These are phyloP conservation scores for Seira musarum DNA, from an alignment of 2,888 invertebrate genomes.

Conservation along the genomic window DNA sequence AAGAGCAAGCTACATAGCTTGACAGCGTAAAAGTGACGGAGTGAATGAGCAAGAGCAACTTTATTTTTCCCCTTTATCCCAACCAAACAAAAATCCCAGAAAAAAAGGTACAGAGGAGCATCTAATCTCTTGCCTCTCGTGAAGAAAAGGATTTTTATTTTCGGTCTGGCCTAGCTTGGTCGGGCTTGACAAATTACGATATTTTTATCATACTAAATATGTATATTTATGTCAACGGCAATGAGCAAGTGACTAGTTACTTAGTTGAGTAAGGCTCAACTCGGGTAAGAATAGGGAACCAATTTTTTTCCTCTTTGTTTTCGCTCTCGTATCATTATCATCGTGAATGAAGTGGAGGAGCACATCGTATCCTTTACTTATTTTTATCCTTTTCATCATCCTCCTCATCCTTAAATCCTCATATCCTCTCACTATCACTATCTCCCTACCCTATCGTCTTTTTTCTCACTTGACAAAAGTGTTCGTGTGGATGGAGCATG, in stretches of 20 bases:
- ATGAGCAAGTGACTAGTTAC: background rate
- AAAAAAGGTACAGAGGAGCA: too few relatives aligned
- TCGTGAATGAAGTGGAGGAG: background rate
- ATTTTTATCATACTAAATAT: background rate
- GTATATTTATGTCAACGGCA: background rate
- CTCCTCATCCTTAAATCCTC: background rate
- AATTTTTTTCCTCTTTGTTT: background rate
- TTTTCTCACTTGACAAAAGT: background rate
- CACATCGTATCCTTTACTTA: background rate
- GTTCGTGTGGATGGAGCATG: constrained; percentile 11
- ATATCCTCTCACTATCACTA: background rate
- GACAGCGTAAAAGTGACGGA: constrained; percentile 31
- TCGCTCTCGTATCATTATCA: background rate
- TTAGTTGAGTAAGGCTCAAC: background rate
- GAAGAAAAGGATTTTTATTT: too few relatives aligned
- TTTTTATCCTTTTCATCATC: background rate
- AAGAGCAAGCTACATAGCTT: constrained; percentile 41
- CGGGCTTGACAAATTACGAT: background rate
- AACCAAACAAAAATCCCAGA: too few relatives aligned
- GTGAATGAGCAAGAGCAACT: constrained; percentile 15
- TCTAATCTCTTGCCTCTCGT: too few relatives aligned
- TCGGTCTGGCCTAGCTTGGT: background rate
- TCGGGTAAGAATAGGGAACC: background rate
- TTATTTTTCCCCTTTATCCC: background rate
- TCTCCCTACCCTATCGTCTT: background rate